Evolutionary conservation across 2,113 vertebrate genomes (phyloP), one percentile per base, ranked within the genome.

Genomic region (Procavia capensis): DNA sequence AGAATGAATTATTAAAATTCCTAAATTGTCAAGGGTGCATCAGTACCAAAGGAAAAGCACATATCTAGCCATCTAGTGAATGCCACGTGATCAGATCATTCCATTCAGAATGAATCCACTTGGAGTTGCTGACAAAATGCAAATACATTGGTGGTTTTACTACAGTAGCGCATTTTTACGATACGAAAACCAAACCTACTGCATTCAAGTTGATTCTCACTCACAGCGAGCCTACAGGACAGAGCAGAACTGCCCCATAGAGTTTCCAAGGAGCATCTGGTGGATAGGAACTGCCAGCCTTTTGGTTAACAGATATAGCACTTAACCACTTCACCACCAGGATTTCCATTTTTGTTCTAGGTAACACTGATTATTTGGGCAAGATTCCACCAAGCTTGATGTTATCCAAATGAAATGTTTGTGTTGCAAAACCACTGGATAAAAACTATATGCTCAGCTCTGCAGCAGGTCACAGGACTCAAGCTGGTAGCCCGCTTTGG

Each of bases 1-100:
- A 95, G 79, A 95, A 82, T 95, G 29, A 96, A 97, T 92, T 80
- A 93, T 22, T 11, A 84, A 85, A 68, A 95, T 97, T 93, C 61
- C 93, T 97, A 39, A 61, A 72, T 93, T 89, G 34, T 16, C 64
- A 20, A 54, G 50, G 54, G n/a, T 36, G n/a, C 50, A 45, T 36
- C 87, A 89, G 50, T 45, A 87, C 74, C 85, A 84, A 85, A 92
- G 70, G 64, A 74, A 9, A 96, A 88, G 0, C 8, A 31, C 6
- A 78, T 57, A 34, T 64, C 34, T 43, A 34, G 59, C 3, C 16
- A 9, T 41, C 6, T 10, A 17, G 24, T n/a, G 63, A 85, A 66
- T 31, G 19, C 27, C 75, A 47, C 29, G 10, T 61, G n/a, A 64
- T 47, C 43, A 84, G n/a, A 64, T 47, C 43, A 84, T 50, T 63